Evolutionary conservation across 2,113 vertebrate species (phyloP), one percentile per base, ranked within the genome.

Genomic region (Antechinus flavipes): DNA sequence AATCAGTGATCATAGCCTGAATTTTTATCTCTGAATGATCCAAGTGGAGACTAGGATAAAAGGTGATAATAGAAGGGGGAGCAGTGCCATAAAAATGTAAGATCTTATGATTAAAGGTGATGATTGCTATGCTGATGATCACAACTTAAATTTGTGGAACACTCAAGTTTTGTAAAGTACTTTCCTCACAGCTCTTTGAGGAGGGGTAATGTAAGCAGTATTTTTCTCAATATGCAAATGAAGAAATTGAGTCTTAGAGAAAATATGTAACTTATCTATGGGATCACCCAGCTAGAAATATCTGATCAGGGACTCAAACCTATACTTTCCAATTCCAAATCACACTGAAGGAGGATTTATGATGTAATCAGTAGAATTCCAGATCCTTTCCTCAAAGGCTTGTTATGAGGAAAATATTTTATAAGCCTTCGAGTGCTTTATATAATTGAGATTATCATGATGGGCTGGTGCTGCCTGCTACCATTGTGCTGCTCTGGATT

Each of bases 211-310:
- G 30, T 16, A 76, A 76, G 16, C 16, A 76, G 22, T 35, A 19
- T 68, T 76, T 42, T 49, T 46, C 46, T n/a, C 94, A 94, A 91
- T 96, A 95, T 93, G 76, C 47, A 96, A 93, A 91, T 22, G 0
- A 56, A 25, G 50, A 97, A 96, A 93, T 6, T 0, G 54, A 96
- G 54, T 22, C 24, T 90, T 1, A n/a, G 91, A 92, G 54, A 76
- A 58, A 76, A 68, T 3, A 2, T 35, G 24, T n/a, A n/a, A 22
- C 1, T 54, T 16, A 54, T 16, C 6, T 8, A 42, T n/a, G 68
- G 27, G 11, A 3, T 76, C 35, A 76, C 19, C 6, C 6, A 76
- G 35, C 35, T n/a, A 76, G 16, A n/a, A 76, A 4, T n/a, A 76
- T 42, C 35, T 42, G 68, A 76, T 5, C 35, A n/a, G 68, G 35